These are phyloP conservation scores for Echeneis naucrates DNA, from an alignment of 2,797 vertebrate genomes.

Conservation along the genomic window DNA sequence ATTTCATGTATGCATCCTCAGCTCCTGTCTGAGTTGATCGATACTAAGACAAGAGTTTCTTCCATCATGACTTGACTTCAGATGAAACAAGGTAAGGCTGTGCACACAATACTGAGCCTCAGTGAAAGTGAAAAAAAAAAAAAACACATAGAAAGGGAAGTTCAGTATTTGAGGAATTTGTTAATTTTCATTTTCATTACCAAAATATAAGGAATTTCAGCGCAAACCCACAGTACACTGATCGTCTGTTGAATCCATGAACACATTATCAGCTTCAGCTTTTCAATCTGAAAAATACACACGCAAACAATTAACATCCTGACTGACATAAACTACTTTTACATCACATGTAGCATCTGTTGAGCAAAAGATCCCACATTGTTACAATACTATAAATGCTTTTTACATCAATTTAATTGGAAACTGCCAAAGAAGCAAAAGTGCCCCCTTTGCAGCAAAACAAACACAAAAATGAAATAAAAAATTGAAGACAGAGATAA, in stretches of 20 bases:
- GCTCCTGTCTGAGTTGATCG: slow-evolving; percentile 30
- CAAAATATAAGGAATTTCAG: not conserved
- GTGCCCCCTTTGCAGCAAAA: not conserved
- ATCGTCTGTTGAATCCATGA: no score
- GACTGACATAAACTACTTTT: not conserved
- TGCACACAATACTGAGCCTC: not conserved
- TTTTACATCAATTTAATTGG: not conserved
- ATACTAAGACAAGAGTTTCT: slow-evolving; percentile 15
- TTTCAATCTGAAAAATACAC: not conserved
- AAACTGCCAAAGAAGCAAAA: not conserved
- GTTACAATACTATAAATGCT: not conserved
- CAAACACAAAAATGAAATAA: no score
- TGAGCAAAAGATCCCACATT: not conserved
- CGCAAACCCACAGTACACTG: not conserved
- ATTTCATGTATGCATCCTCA: slow-evolving; percentile 32
- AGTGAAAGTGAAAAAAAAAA: no score
- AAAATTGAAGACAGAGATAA: no score
- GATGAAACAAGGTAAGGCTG: not conserved
- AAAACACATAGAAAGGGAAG: no score
- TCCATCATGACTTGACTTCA: slow-evolving; percentile 1
- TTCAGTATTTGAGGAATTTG: no score
- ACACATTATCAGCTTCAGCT: not conserved
- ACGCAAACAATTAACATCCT: not conserved
- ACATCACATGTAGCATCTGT: not conserved
- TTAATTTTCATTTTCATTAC: no score